These are phyloP conservation scores for Anarsia innoxiella DNA, from an alignment of 2,888 invertebrate genomes.

Conservation along the genomic window DNA sequence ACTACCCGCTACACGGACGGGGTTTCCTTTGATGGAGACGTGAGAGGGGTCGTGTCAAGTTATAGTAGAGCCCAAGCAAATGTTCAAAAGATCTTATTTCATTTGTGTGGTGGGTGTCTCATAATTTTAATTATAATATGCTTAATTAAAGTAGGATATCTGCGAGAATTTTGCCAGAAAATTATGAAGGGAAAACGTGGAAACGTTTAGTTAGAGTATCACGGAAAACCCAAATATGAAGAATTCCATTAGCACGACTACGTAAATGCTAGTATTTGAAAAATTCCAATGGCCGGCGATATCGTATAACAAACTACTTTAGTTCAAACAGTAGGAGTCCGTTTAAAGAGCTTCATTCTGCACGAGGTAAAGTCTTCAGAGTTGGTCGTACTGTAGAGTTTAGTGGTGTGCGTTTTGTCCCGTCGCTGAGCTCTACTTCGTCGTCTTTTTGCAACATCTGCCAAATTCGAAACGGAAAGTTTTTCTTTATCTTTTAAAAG, in stretches of 20 bases:
- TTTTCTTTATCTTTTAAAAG: conserved; percentile 52
- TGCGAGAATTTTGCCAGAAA: too few species aligned
- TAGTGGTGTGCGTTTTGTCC: conserved; percentile 28
- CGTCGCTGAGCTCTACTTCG: conserved; percentile 29
- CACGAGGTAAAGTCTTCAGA: conserved; percentile 30
- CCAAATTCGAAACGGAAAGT: conserved; percentile 55
- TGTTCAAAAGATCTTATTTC: too few species aligned
- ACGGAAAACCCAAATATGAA: too few species aligned
- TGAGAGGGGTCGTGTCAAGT: background rate
- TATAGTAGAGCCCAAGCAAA: too few species aligned
- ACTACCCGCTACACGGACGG: background rate
- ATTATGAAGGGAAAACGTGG: too few species aligned
- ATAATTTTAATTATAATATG: too few species aligned
- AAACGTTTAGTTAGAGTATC: too few species aligned
- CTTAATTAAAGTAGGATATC: too few species aligned
- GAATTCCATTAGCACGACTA: conserved; percentile 5
- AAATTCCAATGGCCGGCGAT: conserved; percentile 1
- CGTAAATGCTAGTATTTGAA: background rate
- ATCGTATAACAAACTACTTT: conserved; percentile 5
- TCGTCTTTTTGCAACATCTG: conserved; percentile 47
- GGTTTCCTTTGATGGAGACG: background rate
- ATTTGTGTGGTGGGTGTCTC: too few species aligned
- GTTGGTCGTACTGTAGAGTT: conserved; percentile 25
- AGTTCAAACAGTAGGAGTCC: conserved; percentile 18
- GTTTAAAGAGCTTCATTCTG: conserved; percentile 25